Conservation (phyloP, 2,113 vertebrate genomes). For the Isurus oxyrinchus region DNA sequence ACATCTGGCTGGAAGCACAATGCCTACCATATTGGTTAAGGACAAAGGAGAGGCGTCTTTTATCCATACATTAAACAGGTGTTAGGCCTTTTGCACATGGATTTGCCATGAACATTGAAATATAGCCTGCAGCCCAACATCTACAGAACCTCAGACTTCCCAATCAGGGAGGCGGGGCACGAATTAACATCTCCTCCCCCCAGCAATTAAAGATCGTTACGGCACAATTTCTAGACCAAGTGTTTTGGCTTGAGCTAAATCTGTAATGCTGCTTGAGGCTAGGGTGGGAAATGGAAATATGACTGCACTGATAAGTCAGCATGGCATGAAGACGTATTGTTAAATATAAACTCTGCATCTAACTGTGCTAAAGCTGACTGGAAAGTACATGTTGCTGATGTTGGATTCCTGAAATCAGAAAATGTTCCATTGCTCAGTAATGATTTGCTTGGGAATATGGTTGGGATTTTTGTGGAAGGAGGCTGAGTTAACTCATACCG, state of each 20-base stretch:
- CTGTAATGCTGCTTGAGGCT: background rate
- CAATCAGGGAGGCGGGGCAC: too few relatives aligned
- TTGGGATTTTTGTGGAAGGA: background rate
- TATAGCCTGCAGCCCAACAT: too few relatives aligned
- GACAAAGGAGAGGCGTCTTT: background rate
- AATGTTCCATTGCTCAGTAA: background rate
- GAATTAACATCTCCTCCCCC: too few relatives aligned
- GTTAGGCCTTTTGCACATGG: background rate
- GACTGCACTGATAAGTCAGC: background rate
- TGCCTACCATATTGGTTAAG: background rate
- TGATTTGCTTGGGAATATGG: background rate
- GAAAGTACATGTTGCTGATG: background rate
- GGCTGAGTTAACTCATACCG: background rate
- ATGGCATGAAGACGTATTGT: background rate
- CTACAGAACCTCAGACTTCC: too few relatives aligned
- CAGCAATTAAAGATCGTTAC: background rate
- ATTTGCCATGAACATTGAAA: too few relatives aligned
- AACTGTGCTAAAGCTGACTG: background rate
- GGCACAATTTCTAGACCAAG: background rate
- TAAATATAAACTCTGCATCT: background rate
- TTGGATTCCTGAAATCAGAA: background rate
- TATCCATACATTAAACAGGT: background rate
- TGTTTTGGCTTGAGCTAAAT: background rate
- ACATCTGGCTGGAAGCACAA: background rate
- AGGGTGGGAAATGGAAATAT: background rate